A percentile compares a stretch with the other conserved stretches of the same genome.
Conservation (phyloP, 2,113 vertebrate species). For the Pachyramphus minor region DNA sequence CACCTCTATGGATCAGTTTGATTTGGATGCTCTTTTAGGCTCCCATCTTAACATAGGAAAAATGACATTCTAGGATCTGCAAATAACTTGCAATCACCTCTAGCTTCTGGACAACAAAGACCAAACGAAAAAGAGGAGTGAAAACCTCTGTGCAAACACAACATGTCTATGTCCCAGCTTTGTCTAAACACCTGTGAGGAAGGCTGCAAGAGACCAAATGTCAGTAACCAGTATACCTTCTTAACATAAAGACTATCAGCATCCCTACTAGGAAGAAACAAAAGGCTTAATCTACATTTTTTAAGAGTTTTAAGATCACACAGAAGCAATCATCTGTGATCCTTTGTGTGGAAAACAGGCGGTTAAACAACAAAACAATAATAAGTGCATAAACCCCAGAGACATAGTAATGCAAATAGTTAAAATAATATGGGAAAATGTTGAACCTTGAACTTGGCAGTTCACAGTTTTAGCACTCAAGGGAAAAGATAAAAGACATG, state of each 20-base stretch:
- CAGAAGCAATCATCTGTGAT: background rate
- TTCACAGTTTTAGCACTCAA: constrained; percentile 33
- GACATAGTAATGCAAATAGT: background rate
- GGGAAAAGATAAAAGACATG: constrained; percentile 50
- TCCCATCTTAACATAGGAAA: accelerated
- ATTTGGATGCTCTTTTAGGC: background rate
- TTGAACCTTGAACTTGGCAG: constrained; percentile 56
- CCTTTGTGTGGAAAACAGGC: background rate
- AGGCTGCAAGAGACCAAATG: background rate
- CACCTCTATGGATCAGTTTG: background rate
- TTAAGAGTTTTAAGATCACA: background rate
- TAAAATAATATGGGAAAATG: constrained; percentile 52
- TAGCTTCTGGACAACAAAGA: background rate
- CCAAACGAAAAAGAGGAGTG: background rate
- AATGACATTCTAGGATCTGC: background rate
- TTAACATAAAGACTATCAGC: background rate
- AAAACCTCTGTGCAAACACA: background rate
- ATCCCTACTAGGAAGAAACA: background rate
- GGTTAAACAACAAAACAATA: background rate
- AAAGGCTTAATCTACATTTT: background rate
- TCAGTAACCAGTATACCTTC: background rate
- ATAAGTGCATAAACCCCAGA: background rate
- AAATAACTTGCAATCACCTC: background rate
- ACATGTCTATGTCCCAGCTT: background rate
- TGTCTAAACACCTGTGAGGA: background rate